Evolutionary conservation across 2,797 vertebrate genomes (phyloP).

Genomic region (Dipus sagitta): DNA sequence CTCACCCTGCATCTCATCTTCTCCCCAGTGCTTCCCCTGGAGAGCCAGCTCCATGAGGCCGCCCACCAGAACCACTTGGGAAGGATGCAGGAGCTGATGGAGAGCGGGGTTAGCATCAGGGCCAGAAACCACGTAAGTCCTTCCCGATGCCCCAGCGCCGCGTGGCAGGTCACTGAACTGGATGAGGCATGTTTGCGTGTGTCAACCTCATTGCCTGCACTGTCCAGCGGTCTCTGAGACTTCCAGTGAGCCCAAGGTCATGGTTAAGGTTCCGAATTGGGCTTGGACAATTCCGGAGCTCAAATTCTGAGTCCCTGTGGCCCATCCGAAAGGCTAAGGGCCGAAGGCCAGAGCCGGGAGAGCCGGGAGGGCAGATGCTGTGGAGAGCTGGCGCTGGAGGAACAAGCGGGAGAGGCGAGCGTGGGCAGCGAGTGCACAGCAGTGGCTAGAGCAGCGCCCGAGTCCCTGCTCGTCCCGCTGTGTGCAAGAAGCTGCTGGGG

Average conservation of each 20-base stretch:
- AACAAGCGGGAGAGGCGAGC: background rate
- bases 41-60: slow-evolving; percentile 93
- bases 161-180: background rate
- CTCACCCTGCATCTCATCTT: background rate
- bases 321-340: background rate
- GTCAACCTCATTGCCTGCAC: background rate
- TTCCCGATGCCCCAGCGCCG: accelerated
- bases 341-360: background rate
- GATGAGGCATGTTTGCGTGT: too few relatives aligned
- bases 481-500: background rate
- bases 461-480: background rate
- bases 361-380: background rate
- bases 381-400: background rate
- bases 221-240: background rate
- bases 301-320: background rate
- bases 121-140: slow-evolving; percentile 91
- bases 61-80: slow-evolving; percentile 89
- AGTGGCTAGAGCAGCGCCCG: background rate
- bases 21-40: slow-evolving; percentile 91
- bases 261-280: background rate
- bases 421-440: background rate
- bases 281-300: background rate
- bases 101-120: slow-evolving; percentile 91
- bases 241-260: background rate
- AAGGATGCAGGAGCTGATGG: slow-evolving; percentile 91